phyloP scores from a whole-genome alignment of 2,888 invertebrate species.

The Orgyia antiqua region DNA sequence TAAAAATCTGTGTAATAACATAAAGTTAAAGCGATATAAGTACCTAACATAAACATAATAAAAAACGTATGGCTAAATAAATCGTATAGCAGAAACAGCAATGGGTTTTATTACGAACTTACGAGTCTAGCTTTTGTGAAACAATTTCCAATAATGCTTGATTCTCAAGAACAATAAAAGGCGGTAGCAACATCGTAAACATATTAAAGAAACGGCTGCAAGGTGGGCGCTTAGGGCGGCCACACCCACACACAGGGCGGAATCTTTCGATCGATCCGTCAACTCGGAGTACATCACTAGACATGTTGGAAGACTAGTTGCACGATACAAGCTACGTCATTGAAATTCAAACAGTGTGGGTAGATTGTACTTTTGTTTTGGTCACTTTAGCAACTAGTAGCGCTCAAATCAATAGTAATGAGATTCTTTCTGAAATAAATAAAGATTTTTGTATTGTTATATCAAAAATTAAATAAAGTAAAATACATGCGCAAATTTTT shows the following conservation, averaged over 20 bases:
- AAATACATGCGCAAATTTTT: no score
- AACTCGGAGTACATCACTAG: slow-evolving; percentile 21
- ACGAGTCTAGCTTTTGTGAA: no score
- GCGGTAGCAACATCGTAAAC: slow-evolving; percentile 26
- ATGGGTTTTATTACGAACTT: no score
- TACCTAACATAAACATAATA: no score
- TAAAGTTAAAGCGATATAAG: no score
- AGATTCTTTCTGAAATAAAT: not conserved
- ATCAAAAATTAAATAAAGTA: no score
- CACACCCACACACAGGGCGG: slow-evolving; percentile 29
- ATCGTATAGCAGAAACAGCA: no score
- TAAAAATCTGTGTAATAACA: no score
- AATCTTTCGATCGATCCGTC: slow-evolving; percentile 22
- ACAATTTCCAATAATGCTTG: no score
- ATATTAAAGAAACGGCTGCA: slow-evolving; percentile 32
- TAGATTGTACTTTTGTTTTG: slow-evolving; percentile 17
- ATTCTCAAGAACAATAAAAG: slow-evolving; percentile 6
- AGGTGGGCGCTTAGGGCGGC: slow-evolving; percentile 24
- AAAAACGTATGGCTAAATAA: no score
- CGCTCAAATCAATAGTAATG: slow-evolving; percentile 12
- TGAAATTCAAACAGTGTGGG: slow-evolving; percentile 22
- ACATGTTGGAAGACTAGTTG: slow-evolving; percentile 25
- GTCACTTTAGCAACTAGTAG: slow-evolving; percentile 23
- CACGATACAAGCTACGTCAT: slow-evolving; percentile 24
- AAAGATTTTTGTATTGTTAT: no score